Conservation (phyloP, 30 jellyfish, hydroid and myxozoan species). For the Chironex yamaguchii region DNA sequence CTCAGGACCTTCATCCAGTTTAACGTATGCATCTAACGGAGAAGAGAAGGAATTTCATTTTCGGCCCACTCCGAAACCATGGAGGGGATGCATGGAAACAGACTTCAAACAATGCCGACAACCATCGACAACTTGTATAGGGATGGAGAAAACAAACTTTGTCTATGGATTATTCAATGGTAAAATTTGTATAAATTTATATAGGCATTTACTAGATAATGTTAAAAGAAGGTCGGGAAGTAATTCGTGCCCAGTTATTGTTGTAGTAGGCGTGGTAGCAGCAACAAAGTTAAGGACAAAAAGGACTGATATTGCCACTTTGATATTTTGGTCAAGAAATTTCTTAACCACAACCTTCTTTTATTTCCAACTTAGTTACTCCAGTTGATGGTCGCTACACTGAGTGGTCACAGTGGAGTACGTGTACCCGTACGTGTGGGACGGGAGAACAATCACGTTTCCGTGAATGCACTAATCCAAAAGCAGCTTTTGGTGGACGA, state of each 20-base stretch:
- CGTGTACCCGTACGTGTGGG: slow-evolving; percentile 83
- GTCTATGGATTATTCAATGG: slow-evolving; percentile 95
- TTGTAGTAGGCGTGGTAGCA: too few relatives aligned
- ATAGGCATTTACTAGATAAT: too few relatives aligned
- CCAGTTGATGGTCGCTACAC: slow-evolving; percentile 86
- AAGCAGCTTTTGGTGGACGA: slow-evolving; percentile 88
- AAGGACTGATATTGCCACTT: not conserved
- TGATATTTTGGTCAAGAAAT: too few relatives aligned
- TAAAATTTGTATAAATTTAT: slow-evolving; percentile 18
- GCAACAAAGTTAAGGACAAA: too few relatives aligned
- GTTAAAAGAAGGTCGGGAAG: too few relatives aligned
- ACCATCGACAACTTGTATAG: slow-evolving; percentile 89
- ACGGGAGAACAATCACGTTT: slow-evolving; percentile 80
- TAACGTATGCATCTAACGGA: slow-evolving; percentile 77
- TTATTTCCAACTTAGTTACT: too few relatives aligned
- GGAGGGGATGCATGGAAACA: slow-evolving; percentile 94
- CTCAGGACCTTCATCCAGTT: slow-evolving; percentile 85
- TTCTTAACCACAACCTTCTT: too few relatives aligned
- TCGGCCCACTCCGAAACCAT: slow-evolving; percentile 83
- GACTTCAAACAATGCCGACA: slow-evolving; percentile 78
- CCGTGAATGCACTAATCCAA: slow-evolving; percentile 87
- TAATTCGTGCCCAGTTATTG: too few relatives aligned
- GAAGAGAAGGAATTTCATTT: slow-evolving; percentile 67
- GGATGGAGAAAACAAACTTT: slow-evolving; percentile 90
- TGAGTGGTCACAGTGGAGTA: slow-evolving; percentile 87